Evolutionary conservation across 2,888 invertebrate species (phyloP), one percentile per base, ranked within the genome.

Genomic region (Eupithecia centaureata): DNA sequence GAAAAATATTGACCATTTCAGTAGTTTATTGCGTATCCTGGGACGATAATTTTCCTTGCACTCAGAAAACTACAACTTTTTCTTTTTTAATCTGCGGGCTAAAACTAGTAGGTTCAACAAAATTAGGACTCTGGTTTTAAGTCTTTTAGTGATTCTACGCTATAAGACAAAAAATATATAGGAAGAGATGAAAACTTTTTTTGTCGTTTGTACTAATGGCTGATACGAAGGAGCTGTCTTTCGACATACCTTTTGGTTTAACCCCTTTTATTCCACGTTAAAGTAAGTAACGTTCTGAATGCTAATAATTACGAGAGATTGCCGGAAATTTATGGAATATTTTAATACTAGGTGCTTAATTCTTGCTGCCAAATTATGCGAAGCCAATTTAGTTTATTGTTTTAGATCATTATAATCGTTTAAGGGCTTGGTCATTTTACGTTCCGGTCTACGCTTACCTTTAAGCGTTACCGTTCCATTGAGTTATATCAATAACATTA

Each of bases 281-380:
- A 18, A 42, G 18, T 47, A 47, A 22, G 22, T 12, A 54, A 86
- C 87, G 87, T 83, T 77, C 84, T 89, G 90, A 91, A 91, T 91
- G 89, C 86, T 91, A 91, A 92, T 90, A 89, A 92, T 87, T 47
- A 47, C 87, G 86, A 71, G 87, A 86, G 88, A 84, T 85, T 81
- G 85, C 86, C 88, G 80, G 22, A 84, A 90, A 91, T 91, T 91
- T 88, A 91, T 90, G 84, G 88, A 87, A 91, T 90, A 89, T 90
- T 91, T 91, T 47, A 47, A 47, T 47, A 47, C 22, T 22, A 22
- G 12, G 87, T 89, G 90, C 83, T 90, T 89, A 88, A 90, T 89
- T 88, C 84, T 84, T 79, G 78, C 75, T 81, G 83, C 77, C 82
- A 80, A 86, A 84, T 86, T 86, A 84, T 83, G 80, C 80, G 80